Evolutionary conservation across 2,113 vertebrate genomes (phyloP), one percentile per base, ranked within the genome.

Genomic region (Dasypus novemcinctus): DNA sequence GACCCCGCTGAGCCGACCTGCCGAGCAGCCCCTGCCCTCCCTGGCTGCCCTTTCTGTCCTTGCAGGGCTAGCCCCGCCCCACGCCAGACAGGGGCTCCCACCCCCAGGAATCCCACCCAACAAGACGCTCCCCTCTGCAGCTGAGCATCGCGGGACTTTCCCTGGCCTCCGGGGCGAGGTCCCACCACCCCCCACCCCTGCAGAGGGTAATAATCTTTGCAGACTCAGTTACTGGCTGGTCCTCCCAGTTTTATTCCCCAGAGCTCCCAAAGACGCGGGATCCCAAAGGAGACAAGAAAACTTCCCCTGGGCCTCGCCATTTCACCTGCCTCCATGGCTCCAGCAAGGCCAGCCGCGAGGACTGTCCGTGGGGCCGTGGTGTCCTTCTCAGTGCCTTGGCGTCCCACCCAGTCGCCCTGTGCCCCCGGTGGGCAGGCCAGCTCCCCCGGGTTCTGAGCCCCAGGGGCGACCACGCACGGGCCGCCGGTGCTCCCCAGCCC

Each of bases 381-480:
- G 7, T 66, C 27, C 59, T n/a, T 85, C 75, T 79, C 25, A 20
- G 18, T 59, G 83, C 7, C 61, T 68, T 57, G 57, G 18, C 0
- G 23, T 41, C 52, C 11, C 46, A 52, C 33, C 29, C 27, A 7
- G 49, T 21, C 2, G 7, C 7, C 71, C 8, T 18, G 14, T n/a
- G 18, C 46, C 64, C 27, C 9, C 0, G 1, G 29, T 1, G 3
- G 41, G 43, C 8, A 38, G n/a, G 83, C 87, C 61, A 31, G 85
- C 75, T 93, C 93, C 72, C 94, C 41, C 93, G 94, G 52, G 61
- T 94, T 92, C 71, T 80, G 92, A 29, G 59, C 89, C 87, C 69
- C 36, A 15, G 74, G 0, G 0, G 80, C 87, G 92, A 98, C 94
- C 43, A 79, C 59, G 46, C 92, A 75, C 41, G 36, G 94, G 25